phyloP scores from a whole-genome alignment of 2,888 invertebrate species.

The Melipona bicolor region DNA sequence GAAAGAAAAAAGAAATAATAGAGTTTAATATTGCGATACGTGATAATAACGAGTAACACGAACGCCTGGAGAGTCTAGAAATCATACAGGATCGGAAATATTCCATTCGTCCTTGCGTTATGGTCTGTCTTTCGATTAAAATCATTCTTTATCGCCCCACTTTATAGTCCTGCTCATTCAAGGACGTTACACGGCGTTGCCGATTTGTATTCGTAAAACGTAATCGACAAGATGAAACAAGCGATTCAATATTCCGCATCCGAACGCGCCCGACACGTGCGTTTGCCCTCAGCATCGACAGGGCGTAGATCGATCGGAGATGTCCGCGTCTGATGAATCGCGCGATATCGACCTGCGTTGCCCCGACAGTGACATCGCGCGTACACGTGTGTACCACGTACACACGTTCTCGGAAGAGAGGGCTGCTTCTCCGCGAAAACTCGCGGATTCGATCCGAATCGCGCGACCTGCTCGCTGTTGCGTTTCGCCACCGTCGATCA shows the following conservation, averaged over 20 bases:
- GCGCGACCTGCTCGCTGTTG: background rate
- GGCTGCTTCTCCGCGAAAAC: background rate
- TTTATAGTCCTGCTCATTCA: background rate
- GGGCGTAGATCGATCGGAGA: constrained; percentile 30
- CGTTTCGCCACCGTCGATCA: background rate
- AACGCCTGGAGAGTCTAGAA: background rate
- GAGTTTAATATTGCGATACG: too few relatives aligned
- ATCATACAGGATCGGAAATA: background rate
- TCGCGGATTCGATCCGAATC: background rate
- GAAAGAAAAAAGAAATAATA: too few relatives aligned
- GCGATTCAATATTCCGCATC: constrained; percentile 18
- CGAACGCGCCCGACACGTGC: constrained; percentile 5
- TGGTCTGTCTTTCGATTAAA: background rate
- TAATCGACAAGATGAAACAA: background rate
- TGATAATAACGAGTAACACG: too few relatives aligned
- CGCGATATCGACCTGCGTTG: constrained; percentile 35
- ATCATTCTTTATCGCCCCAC: background rate
- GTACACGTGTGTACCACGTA: too few relatives aligned
- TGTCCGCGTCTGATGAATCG: constrained; percentile 31
- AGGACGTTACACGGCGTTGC: background rate
- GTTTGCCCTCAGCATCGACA: constrained; percentile 16
- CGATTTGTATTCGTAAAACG: background rate
- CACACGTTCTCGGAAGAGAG: background rate
- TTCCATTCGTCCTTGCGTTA: background rate
- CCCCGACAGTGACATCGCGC: constrained; percentile 9